Conservation (phyloP, 2,888 invertebrate genomes). For the Sicus ferrugineus region DNA sequence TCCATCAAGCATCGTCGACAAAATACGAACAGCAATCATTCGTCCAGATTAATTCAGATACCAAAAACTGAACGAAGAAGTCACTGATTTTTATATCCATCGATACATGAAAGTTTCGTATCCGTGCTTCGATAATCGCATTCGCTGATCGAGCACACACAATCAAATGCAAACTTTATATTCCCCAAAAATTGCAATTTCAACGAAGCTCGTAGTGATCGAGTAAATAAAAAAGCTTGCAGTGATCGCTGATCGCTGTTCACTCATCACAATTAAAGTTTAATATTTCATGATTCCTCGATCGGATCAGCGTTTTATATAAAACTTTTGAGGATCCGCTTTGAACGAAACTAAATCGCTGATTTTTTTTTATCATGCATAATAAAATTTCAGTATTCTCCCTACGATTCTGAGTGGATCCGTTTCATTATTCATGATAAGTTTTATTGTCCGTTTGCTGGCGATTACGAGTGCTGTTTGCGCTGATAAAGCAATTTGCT, state of each 20-base stretch:
- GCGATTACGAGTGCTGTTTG: not conserved
- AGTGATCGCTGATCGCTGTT: not conserved
- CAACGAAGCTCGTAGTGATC: not conserved
- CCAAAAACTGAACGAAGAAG: not conserved
- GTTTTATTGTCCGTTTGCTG: not conserved
- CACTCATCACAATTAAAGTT: not conserved
- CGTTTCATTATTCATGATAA: not conserved
- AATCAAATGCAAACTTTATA: not conserved
- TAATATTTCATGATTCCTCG: not conserved
- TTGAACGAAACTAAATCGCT: not conserved
- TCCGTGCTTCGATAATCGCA: not conserved
- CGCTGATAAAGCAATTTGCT: not conserved
- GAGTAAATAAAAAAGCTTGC: not conserved
- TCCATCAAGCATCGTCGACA: not conserved
- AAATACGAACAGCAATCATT: not conserved
- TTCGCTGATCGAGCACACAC: not conserved
- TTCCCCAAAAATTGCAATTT: not conserved
- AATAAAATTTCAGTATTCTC: constrained; percentile 4
- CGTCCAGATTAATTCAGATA: not conserved
- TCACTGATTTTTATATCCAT: not conserved
- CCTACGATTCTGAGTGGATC: too few relatives aligned
- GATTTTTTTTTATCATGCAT: not conserved
- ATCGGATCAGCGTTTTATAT: too few relatives aligned
- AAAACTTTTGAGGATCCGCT: not conserved
- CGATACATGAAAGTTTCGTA: too few relatives aligned